Evolutionary conservation across 2,797 vertebrate species (phyloP), one percentile per base, ranked within the genome.

Genomic region (Poeciliopsis paucimaculata): DNA sequence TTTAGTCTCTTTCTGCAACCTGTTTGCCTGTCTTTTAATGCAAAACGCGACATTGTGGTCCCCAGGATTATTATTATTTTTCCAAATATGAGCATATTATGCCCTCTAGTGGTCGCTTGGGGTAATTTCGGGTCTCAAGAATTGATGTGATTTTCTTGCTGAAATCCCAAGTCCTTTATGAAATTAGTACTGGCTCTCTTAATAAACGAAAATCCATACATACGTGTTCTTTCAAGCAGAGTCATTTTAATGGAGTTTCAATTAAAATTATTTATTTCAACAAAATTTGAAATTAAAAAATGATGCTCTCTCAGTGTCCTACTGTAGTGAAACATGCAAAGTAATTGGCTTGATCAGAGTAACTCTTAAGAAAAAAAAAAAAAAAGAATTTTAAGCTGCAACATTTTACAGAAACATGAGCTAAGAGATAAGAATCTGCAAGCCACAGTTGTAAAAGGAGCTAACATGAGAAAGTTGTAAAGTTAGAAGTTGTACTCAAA

Each of bases 161-260:
- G 34, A 51, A 83, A 11, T 55, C 39, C 43, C 76, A 75, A 79
- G 83, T 82, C 15, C 28, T 34, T 76, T 49, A 62, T 70, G 31
- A 88, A 87, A 11, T 26, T 84, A 20, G 82, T 13, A 6, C 20
- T n/a, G 39, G 2, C 39, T 43, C 20, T 70, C 36, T 23, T 2
- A 45, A 71, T 20, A 45, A 71, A 45, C 3, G 1, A 16, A 71
- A 71, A 46, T n/a, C 26, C 41, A 81, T 86, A 88, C 70, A 73
- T 80, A 77, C 78, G 57, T 36, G 55, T 77, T 89, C 74, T 86
- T 89, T 92, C 39, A 85, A 89, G 87, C 86, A 77, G 73, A 77
- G 39, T 13, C 41, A 78, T 80, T 92, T 94, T 94, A 95, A 89
- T 95, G 90, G 85, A 85, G 76, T 86, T 73, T 85, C 79, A 84